phyloP scores from a whole-genome alignment of 2,797 vertebrate species.

The Sebastolobus altivelis region DNA sequence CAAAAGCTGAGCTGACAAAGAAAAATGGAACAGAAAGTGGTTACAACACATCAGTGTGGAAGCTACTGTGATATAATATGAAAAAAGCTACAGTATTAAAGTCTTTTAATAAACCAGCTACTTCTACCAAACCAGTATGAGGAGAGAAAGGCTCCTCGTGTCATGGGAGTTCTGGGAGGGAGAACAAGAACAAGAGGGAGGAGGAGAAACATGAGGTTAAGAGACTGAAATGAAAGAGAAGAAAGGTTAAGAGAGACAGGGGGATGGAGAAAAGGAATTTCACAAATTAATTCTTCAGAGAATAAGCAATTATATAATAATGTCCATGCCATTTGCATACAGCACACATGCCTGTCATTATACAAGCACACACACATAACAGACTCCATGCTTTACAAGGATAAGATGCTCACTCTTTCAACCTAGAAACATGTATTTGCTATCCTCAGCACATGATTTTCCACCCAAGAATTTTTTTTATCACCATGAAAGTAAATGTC shows the following conservation, averaged over 20 bases:
- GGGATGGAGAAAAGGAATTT: not conserved
- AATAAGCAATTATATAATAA: constrained; percentile 26
- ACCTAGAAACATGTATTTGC: not conserved
- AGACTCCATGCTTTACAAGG: not conserved
- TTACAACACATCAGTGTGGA: constrained; percentile 19
- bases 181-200: constrained; percentile 5
- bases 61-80: constrained; percentile 18
- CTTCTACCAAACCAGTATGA: constrained; percentile 14
- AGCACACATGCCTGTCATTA: constrained; percentile 2
- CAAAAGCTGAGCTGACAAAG: constrained; percentile 52
- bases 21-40: constrained; percentile 32
- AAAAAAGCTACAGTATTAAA: constrained; percentile 4
- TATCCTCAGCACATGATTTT: not conserved
- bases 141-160: not conserved
- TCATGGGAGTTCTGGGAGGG: constrained; percentile 11
- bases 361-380: not conserved
- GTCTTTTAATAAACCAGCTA: constrained; percentile 34
- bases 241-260: not conserved
- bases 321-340: constrained; percentile 17
- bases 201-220: constrained; percentile 23
- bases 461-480: not conserved
- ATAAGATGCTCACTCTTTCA: constrained; percentile 9
- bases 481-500: constrained; percentile 22
- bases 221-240: constrained; percentile 24
- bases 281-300: constrained; percentile 24